These are phyloP conservation scores for Pao palembangensis DNA, from an alignment of 2,113 vertebrate genomes.

Conservation along the genomic window DNA sequence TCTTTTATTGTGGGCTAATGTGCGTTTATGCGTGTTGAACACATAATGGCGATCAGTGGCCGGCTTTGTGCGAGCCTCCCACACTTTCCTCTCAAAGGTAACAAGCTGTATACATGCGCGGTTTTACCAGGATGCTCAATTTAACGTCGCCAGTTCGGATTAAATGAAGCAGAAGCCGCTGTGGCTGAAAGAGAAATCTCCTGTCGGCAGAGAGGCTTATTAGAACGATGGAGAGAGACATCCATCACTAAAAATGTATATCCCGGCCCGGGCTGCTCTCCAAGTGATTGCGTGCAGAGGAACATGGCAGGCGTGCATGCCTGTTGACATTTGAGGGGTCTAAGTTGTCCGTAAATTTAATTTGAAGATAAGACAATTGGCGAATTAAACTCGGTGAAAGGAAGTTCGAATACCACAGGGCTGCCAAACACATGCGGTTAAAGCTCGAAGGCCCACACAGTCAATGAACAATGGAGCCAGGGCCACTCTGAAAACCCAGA, in stretches of 20 bases:
- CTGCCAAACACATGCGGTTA: slow-evolving; percentile 17
- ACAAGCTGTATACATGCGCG: slow-evolving; percentile 47
- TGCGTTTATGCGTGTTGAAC: slow-evolving; percentile 63
- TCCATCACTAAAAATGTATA: slow-evolving; percentile 61
- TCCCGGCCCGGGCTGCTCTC: slow-evolving; percentile 23
- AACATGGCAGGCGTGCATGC: background rate
- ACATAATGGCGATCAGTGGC: slow-evolving; percentile 62
- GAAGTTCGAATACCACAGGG: slow-evolving; percentile 16
- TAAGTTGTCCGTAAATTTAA: background rate
- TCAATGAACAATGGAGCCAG: slow-evolving; percentile 78
- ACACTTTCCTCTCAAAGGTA: slow-evolving; percentile 53
- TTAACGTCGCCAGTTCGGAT: slow-evolving; percentile 67
- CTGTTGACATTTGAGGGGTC: background rate
- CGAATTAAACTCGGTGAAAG: slow-evolving; percentile 6
- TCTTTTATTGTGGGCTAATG: slow-evolving; percentile 61
- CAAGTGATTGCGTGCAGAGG: slow-evolving; percentile 23
- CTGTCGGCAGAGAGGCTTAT: slow-evolving; percentile 52
- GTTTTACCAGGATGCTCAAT: slow-evolving; percentile 68
- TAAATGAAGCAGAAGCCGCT: slow-evolving; percentile 72
- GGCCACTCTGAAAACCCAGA: slow-evolving; percentile 80
- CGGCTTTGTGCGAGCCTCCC: slow-evolving; percentile 52
- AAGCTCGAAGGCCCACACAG: slow-evolving; percentile 77
- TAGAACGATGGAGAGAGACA: slow-evolving; percentile 62
- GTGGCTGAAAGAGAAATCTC: slow-evolving; percentile 57
- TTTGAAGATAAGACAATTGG: background rate